Conservation (phyloP, 1,140 invertebrate genomes). For the Drosophila setifemur region DNA sequence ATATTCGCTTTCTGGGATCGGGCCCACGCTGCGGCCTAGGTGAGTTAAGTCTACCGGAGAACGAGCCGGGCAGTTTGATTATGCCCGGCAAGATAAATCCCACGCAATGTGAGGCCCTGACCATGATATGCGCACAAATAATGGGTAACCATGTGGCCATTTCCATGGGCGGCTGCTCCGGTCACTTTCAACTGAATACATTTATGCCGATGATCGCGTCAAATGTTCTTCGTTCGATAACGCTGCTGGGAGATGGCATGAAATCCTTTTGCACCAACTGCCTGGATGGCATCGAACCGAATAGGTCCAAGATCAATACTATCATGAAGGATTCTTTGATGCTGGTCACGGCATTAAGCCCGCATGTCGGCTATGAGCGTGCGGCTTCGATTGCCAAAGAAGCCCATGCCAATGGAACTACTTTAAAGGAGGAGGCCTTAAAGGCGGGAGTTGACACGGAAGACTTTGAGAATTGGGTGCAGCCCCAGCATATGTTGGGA, state of each 20-base stretch:
- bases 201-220: constrained; percentile 98
- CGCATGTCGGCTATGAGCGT: constrained; percentile 99
- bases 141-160: constrained; percentile 99
- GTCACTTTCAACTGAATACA: constrained; percentile 99
- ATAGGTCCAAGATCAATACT: constrained; percentile 88
- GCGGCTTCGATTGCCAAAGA: constrained; percentile 97
- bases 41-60: constrained; percentile 97
- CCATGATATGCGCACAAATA: constrained; percentile 99
- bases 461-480: constrained; percentile 96
- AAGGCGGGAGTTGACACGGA: constrained; percentile 92
- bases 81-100: constrained; percentile 99
- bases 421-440: constrained; percentile 93
- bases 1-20: constrained; percentile 96
- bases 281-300: constrained; percentile 94
- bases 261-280: constrained; percentile 96
- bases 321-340: constrained; percentile 96
- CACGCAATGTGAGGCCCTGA: constrained; percentile 98
- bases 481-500: constrained; percentile 96
- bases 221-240: constrained; percentile 95
- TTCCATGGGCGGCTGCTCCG: constrained; percentile 94
- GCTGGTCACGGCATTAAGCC: constrained; percentile 98
- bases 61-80: constrained; percentile 98
- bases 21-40: constrained; percentile 98
- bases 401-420: constrained; percentile 95
- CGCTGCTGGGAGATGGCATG: constrained; percentile 92